Evolutionary conservation across 2,888 invertebrate genomes (phyloP).

Genomic region (Sarcophaga rosellei): DNA sequence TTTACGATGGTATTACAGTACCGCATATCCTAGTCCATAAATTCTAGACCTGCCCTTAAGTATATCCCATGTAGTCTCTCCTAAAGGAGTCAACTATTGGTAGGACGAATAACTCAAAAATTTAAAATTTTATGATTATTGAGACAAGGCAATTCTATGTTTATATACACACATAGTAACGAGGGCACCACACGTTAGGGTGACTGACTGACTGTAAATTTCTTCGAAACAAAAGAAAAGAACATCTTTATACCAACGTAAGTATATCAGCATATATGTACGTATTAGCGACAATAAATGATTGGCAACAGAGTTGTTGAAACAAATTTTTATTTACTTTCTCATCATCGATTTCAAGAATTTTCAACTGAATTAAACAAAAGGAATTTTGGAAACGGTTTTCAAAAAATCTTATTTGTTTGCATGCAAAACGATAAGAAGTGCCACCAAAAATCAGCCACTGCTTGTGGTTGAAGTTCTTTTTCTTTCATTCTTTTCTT

Average conservation of each 20-base stretch:
- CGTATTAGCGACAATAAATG: slow-evolving; percentile 7
- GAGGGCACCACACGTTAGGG: not conserved
- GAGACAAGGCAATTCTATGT: not conserved
- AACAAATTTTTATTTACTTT: too few species aligned
- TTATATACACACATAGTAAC: not conserved
- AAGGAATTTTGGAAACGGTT: slow-evolving; percentile 37
- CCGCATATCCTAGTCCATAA: too few species aligned
- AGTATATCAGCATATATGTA: not conserved
- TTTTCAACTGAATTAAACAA: slow-evolving; percentile 48
- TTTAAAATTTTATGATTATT: too few species aligned
- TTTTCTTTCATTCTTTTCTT: not conserved
- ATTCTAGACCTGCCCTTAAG: too few species aligned
- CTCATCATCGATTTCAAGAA: slow-evolving; percentile 27
- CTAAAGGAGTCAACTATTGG: too few species aligned
- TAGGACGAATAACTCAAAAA: too few species aligned
- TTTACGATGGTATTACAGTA: too few species aligned
- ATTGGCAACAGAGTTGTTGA: slow-evolving; percentile 4
- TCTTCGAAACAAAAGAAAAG: not conserved
- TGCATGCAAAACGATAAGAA: slow-evolving; percentile 34
- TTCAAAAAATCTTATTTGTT: slow-evolving; percentile 28
- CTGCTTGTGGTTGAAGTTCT: not conserved
- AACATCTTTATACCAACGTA: not conserved
- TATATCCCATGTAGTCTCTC: too few species aligned
- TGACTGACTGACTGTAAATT: not conserved
- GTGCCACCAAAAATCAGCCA: slow-evolving; percentile 25